phyloP scores from a whole-genome alignment of 2,888 invertebrate species.

The Zootermopsis nevadensis region DNA sequence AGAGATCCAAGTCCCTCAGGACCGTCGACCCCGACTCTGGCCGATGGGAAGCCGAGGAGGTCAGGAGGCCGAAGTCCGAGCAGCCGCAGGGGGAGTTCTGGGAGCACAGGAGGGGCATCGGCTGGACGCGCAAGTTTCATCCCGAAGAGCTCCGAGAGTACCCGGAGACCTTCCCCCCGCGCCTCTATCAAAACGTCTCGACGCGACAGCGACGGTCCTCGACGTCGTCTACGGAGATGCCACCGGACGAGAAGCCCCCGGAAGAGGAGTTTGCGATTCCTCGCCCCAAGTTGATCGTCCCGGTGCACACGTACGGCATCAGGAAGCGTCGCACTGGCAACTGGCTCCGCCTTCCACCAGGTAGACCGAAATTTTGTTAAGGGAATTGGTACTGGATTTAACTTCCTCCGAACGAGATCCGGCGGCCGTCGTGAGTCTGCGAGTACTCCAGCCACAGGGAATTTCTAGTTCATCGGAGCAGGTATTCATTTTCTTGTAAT shows the following conservation, averaged over 20 bases:
- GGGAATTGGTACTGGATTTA: no score
- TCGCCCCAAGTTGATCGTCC: conserved; percentile 86
- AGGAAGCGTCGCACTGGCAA: conserved; percentile 85
- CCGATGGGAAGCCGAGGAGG: no score
- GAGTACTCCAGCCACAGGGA: no score
- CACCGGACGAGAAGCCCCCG: background rate
- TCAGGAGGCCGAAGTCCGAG: conserved; percentile 1
- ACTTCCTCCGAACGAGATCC: no score
- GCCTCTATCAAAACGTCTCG: background rate
- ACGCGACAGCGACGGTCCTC: background rate
- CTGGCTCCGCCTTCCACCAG: conserved; percentile 59
- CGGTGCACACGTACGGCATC: conserved; percentile 87
- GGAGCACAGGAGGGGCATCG: conserved; percentile 43
- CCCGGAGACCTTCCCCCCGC: conserved; percentile 13
- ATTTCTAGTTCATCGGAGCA: no score
- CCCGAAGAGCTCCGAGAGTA: background rate
- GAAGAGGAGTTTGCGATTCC: conserved; percentile 80
- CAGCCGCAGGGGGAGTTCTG: conserved; percentile 25
- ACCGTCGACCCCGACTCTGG: no score
- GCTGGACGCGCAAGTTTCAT: conserved; percentile 40
- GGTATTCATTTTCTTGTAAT: no score
- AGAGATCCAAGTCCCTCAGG: conserved; percentile 42
- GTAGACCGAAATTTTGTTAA: background rate
- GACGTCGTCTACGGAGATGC: background rate
- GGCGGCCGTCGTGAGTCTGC: no score